Evolutionary conservation across 2,888 invertebrate genomes (phyloP).

Genomic region (Mermis nigrescens): DNA sequence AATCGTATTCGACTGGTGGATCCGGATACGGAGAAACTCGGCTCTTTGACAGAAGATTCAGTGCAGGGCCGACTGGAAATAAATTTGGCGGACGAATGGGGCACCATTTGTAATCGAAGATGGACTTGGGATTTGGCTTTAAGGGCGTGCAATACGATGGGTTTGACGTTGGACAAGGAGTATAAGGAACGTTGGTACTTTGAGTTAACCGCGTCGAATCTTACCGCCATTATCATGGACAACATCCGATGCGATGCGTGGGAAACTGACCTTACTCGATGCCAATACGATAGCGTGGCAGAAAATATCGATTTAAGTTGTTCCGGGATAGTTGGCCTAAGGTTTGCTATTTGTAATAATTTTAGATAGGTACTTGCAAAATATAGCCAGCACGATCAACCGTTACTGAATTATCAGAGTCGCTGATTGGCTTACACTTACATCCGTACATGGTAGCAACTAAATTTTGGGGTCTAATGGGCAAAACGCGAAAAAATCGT

Average conservation of each 20-base stretch:
- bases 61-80: constrained; percentile 61
- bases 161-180: constrained; percentile 68
- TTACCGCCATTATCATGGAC: constrained; percentile 38
- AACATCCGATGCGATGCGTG: constrained; percentile 75
- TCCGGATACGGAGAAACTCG: neutral
- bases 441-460: too few species aligned
- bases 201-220: constrained; percentile 18
- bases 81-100: constrained; percentile 68
- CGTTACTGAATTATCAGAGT: too few species aligned
- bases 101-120: constrained; percentile 85
- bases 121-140: constrained; percentile 82
- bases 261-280: constrained; percentile 69
- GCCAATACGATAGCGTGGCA: constrained; percentile 45
- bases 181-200: constrained; percentile 44
- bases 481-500: too few species aligned
- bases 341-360: neutral
- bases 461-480: too few species aligned
- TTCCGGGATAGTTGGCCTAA: constrained; percentile 36
- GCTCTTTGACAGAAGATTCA: too few species aligned
- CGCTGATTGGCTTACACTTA: too few species aligned
- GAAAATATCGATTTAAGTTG: constrained; percentile 44
- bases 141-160: constrained; percentile 80
- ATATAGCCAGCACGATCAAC: too few species aligned
- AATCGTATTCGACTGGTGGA: constrained; percentile 19
- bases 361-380: too few species aligned